Percentiles rank a stretch among this genome's conserved stretches.
phyloP scores from a whole-genome alignment of 2,113 vertebrate species.

The Vidua chalybeata region DNA sequence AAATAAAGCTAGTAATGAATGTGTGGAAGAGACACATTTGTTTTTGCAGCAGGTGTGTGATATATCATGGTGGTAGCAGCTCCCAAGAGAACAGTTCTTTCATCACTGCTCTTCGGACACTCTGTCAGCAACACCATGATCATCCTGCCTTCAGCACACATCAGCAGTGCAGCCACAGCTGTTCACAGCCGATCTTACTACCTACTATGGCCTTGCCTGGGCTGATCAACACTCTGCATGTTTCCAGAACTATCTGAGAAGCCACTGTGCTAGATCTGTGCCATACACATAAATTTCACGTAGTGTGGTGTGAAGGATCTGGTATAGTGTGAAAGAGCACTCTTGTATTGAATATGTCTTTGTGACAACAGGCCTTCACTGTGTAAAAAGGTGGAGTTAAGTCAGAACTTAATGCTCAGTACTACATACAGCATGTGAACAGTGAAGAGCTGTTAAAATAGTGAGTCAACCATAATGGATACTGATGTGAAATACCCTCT shows the following conservation, averaged over 20 bases:
- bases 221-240: neutral
- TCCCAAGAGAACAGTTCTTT: neutral
- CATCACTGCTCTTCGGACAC: neutral
- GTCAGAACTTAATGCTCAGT: neutral
- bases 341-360: neutral
- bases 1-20: neutral
- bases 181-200: neutral
- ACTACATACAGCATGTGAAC: neutral
- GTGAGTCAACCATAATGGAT: neutral
- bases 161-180: neutral
- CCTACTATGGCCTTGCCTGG: neutral
- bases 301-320: neutral
- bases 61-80: fast-evolving
- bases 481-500: neutral
- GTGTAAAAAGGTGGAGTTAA: neutral
- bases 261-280: neutral
- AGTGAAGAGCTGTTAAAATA: neutral
- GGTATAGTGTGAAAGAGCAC: neutral
- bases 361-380: neutral
- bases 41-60: neutral
- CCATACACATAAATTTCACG: neutral
- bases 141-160: neutral
- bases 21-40: fast-evolving
- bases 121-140: neutral
- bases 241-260: neutral